These are phyloP conservation scores for Trichopoda pennipes DNA, from an alignment of 2,888 invertebrate genomes.

Conservation along the genomic window DNA sequence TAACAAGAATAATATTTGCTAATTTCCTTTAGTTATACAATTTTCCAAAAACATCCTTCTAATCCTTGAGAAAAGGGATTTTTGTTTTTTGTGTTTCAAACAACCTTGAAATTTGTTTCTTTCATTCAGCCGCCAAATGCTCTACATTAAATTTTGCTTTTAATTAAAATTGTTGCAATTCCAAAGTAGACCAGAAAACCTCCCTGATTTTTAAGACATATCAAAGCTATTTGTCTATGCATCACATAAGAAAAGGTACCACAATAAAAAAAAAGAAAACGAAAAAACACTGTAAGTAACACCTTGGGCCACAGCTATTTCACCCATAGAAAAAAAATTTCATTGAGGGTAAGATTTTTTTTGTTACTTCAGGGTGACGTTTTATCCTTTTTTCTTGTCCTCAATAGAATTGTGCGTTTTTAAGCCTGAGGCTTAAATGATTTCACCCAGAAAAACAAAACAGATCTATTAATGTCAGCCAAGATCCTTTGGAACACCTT, in stretches of 20 bases:
- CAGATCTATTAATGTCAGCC: conserved; percentile 43
- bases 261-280: neutral
- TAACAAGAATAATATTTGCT: conserved; percentile 38
- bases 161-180: conserved; percentile 54
- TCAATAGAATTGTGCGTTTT: neutral
- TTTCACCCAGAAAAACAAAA: conserved; percentile 70
- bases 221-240: conserved; percentile 17
- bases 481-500: conserved; percentile 57
- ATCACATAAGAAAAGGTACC: conserved; percentile 25
- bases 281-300: conserved; percentile 9
- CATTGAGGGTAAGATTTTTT: conserved; percentile 47
- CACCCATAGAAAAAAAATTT: conserved; percentile 9
- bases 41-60: conserved; percentile 9
- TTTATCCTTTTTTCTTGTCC: conserved; percentile 73
- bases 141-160: conserved; percentile 55
- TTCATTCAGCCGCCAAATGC: conserved; percentile 56
- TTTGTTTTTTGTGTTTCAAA: conserved; percentile 3
- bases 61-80: neutral
- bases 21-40: conserved; percentile 34
- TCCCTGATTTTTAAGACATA: conserved; percentile 30
- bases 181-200: conserved; percentile 25
- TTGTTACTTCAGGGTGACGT: conserved; percentile 73
- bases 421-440: conserved; percentile 51
- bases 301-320: conserved; percentile 33
- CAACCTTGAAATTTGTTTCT: conserved; percentile 61